phyloP scores from a whole-genome alignment of 2,113 vertebrate genomes.

The Spea multiplicata region DNA sequence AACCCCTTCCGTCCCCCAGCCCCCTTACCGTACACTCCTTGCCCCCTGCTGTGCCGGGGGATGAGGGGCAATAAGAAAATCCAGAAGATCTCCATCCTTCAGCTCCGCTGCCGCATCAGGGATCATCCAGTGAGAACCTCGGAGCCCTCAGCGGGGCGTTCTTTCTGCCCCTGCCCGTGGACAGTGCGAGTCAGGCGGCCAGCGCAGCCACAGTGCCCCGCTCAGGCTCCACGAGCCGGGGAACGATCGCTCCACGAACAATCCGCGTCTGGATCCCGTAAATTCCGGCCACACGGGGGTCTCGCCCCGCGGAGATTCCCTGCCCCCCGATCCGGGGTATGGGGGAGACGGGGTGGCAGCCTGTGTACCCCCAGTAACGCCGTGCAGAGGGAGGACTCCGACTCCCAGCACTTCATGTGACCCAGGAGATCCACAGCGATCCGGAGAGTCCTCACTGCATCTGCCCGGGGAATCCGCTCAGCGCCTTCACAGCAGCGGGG shows the following conservation, averaged over 20 bases:
- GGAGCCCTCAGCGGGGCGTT: not conserved
- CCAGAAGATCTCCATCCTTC: slow-evolving; percentile 62
- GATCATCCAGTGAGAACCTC: slow-evolving; percentile 1
- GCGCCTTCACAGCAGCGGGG: slow-evolving; percentile 48
- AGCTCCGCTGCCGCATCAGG: slow-evolving; percentile 57
- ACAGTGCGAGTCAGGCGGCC: not conserved
- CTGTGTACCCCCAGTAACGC: too few relatives aligned
- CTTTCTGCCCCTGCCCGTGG: not conserved
- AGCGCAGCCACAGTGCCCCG: slow-evolving; percentile 12
- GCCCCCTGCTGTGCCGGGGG: slow-evolving; percentile 57
- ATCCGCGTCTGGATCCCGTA: not conserved
- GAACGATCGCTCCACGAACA: not conserved
- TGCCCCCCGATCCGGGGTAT: slow-evolving; percentile 26
- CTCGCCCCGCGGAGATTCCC: not conserved
- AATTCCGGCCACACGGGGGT: too few relatives aligned
- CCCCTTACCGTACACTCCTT: slow-evolving; percentile 66
- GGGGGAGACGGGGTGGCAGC: slow-evolving; percentile 20
- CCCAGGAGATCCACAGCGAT: too few relatives aligned
- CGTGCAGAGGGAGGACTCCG: not conserved
- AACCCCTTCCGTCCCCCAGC: not conserved
- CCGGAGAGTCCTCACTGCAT: not conserved
- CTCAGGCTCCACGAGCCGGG: not conserved
- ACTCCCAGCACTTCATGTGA: too few relatives aligned
- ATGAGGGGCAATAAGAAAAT: slow-evolving; percentile 59
- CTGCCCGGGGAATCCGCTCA: slow-evolving; percentile 45